A percentile compares a stretch with the other conserved stretches of the same genome.
Evolutionary conservation across 2,797 vertebrate species (phyloP).

Genomic region (Scarus forsteni): DNA sequence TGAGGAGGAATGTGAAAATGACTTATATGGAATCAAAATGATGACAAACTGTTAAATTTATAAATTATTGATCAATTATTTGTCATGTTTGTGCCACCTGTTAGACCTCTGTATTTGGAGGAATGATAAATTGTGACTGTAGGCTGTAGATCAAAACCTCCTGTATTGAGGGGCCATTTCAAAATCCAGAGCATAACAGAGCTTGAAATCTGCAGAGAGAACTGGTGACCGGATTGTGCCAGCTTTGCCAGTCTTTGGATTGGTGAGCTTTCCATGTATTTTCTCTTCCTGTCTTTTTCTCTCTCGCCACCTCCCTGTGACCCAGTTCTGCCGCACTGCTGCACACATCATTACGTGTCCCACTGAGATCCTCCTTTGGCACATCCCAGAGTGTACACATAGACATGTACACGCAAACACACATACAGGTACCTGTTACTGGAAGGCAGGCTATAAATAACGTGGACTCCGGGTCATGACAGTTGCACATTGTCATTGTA

Average conservation of each 20-base stretch:
- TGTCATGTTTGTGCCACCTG: neutral
- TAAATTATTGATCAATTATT: neutral
- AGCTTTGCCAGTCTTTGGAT: conserved; percentile 36
- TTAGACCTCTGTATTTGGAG: neutral
- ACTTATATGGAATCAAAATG: neutral
- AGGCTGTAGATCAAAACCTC: neutral
- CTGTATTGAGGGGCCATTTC: neutral
- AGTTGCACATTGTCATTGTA: conserved; percentile 37
- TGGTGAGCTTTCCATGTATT: conserved; percentile 36
- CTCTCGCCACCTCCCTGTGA: conserved; percentile 63
- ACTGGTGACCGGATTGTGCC: conserved; percentile 22
- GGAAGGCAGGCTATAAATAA: conserved; percentile 60
- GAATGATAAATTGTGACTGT: neutral
- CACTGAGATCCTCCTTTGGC: conserved; percentile 68
- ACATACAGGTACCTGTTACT: conserved; percentile 50
- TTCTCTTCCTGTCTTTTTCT: conserved; percentile 33
- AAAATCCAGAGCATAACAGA: neutral
- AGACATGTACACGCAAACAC: conserved; percentile 4
- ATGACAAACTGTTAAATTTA: no score
- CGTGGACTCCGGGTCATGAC: conserved; percentile 49
- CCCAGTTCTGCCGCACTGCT: conserved; percentile 79
- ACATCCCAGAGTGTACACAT: conserved; percentile 49
- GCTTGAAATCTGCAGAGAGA: conserved; percentile 1
- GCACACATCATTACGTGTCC: conserved; percentile 74
- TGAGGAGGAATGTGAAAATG: conserved; percentile 5